phyloP scores from a whole-genome alignment of 2,797 vertebrate genomes.

The Anomalospiza imberbis region DNA sequence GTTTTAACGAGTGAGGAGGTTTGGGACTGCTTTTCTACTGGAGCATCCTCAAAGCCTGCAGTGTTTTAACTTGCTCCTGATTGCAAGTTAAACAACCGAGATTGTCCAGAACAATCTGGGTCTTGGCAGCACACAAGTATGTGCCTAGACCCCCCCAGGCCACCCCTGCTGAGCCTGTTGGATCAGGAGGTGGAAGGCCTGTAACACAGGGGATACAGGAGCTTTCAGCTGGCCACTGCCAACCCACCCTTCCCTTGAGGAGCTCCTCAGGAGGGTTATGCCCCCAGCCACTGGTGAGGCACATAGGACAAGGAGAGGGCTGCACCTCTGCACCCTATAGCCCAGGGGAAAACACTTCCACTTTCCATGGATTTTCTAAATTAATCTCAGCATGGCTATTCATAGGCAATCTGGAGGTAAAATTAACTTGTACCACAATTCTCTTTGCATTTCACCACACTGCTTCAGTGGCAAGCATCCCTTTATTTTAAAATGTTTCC shows the following conservation, averaged over 20 bases:
- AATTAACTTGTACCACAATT: not conserved
- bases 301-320: accelerated
- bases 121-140: not conserved
- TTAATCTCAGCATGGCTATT: not conserved
- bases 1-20: not conserved
- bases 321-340: not conserved
- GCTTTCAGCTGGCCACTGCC: not conserved
- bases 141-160: not conserved
- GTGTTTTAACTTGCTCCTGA: not conserved
- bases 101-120: not conserved
- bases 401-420: not conserved
- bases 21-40: not conserved
- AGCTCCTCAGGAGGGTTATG: accelerated
- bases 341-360: not conserved
- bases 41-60: not conserved
- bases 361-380: not conserved
- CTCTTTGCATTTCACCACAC: not conserved
- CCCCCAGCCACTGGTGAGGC: not conserved
- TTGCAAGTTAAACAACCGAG: not conserved
- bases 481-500: not conserved
- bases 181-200: not conserved
- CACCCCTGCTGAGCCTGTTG: not conserved
- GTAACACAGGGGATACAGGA: not conserved
- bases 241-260: not conserved
- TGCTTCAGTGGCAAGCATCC: not conserved